Conservation (phyloP, 92 coral and sea anemone species). For the Scolanthus callimorphus region DNA sequence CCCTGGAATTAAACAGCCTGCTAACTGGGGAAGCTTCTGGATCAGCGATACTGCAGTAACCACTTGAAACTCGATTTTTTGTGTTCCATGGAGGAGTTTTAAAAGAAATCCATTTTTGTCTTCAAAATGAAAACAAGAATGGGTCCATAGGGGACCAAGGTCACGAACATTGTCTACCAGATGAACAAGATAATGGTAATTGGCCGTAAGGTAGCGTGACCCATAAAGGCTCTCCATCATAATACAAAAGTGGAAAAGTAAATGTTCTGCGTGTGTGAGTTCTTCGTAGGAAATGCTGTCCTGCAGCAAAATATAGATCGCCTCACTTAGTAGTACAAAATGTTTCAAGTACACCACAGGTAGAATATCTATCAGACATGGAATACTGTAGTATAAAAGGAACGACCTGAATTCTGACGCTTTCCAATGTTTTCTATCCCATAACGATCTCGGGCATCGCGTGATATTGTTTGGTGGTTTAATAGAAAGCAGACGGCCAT, state of each 20-base stretch:
- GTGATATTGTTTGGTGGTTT: conserved; percentile 47
- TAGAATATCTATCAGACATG: conserved; percentile 15
- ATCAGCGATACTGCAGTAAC: conserved; percentile 29
- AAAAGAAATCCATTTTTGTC: conserved; percentile 34
- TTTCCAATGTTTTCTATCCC: conserved; percentile 39
- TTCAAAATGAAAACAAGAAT: conserved; percentile 52
- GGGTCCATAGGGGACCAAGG: conserved; percentile 67
- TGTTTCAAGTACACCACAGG: conserved; percentile 34
- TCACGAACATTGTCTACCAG: conserved; percentile 47
- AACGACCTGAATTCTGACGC: conserved; percentile 32
- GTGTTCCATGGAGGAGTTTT: conserved; percentile 52
- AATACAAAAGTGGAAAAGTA: conserved; percentile 34
- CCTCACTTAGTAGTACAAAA: conserved; percentile 44
- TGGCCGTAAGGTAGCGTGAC: conserved; percentile 23
- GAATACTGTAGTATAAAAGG: conserved; percentile 22
- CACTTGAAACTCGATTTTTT: conserved; percentile 38
- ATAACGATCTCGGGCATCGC: conserved; percentile 34
- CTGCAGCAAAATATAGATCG: conserved; percentile 30
- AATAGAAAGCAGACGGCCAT: conserved; percentile 24
- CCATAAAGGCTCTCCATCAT: conserved; percentile 24
- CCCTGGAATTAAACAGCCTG: conserved; percentile 3
- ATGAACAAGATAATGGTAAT: conserved; percentile 46
- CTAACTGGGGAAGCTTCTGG: conserved; percentile 45
- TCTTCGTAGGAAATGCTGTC: conserved; percentile 25
- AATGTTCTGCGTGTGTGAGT: conserved; percentile 41